A percentile compares a stretch with the other conserved stretches of the same genome.
Conservation (phyloP, 1,140 invertebrate species). For the Leptoteleia sp. region DNA sequence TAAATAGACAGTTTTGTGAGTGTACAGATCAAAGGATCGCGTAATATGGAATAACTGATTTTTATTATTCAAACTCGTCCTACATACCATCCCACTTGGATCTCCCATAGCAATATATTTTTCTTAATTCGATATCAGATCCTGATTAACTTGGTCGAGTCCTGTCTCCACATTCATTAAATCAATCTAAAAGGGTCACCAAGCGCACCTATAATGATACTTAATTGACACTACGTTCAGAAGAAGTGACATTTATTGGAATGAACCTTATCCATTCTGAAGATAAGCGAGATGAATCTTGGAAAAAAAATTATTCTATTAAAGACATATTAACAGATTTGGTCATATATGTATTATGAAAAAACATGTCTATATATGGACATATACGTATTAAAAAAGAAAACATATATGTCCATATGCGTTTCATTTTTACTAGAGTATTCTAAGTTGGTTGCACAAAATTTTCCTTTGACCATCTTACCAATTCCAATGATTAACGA, state of each 20-base stretch:
- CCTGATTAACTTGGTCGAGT: slow-evolving; percentile 50
- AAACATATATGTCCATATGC: too few relatives aligned
- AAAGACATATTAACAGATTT: too few relatives aligned
- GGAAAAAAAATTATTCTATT: too few relatives aligned
- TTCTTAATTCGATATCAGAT: slow-evolving; percentile 62
- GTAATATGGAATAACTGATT: slow-evolving; percentile 34
- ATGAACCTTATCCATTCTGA: slow-evolving; percentile 35
- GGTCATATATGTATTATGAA: too few relatives aligned
- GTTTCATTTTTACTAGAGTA: too few relatives aligned
- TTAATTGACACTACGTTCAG: slow-evolving; percentile 49
- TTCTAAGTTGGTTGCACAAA: too few relatives aligned
- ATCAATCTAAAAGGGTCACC: slow-evolving; percentile 58
- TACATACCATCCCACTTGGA: slow-evolving; percentile 29
- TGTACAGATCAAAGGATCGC: slow-evolving; percentile 29
- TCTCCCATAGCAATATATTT: slow-evolving; percentile 35
- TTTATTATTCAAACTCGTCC: slow-evolving; percentile 44
- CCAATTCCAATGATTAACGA: too few relatives aligned
- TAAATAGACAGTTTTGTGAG: too few relatives aligned
- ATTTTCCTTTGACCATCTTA: too few relatives aligned
- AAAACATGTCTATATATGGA: too few relatives aligned
- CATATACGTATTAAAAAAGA: too few relatives aligned
- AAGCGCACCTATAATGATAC: slow-evolving; percentile 57
- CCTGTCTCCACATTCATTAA: slow-evolving; percentile 47
- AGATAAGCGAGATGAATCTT: slow-evolving; percentile 51
- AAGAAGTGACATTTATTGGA: slow-evolving; percentile 58